A percentile compares a stretch with the other conserved stretches of the same genome.
Evolutionary conservation across 2,113 vertebrate genomes (phyloP).

Genomic region (Piprites chloris): DNA sequence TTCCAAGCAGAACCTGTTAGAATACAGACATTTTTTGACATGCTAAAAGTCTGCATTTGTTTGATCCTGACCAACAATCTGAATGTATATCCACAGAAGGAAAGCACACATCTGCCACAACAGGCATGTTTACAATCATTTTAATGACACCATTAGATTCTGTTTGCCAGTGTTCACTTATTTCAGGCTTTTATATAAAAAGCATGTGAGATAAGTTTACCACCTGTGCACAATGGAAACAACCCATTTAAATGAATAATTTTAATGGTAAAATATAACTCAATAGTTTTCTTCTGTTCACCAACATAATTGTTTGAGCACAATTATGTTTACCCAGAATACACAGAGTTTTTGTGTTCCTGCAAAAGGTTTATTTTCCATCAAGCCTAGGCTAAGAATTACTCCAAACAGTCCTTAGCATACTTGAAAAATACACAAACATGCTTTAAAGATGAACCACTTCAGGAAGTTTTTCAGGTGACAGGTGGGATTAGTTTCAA

Average conservation of each 20-base stretch:
- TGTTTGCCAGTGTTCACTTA: constrained; percentile 53
- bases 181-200: constrained; percentile 57
- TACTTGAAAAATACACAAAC: neutral
- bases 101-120: constrained; percentile 69
- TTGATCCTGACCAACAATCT: constrained; percentile 72
- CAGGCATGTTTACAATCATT: constrained; percentile 75
- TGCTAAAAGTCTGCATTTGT: constrained; percentile 63
- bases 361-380: neutral
- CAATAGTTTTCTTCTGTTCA: constrained; percentile 22
- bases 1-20: constrained; percentile 67
- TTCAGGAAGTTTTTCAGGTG: constrained; percentile 3
- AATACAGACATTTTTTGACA: constrained; percentile 62
- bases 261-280: constrained; percentile 31
- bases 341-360: constrained; percentile 1
- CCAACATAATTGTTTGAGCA: neutral
- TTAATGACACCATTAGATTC: constrained; percentile 73
- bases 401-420: neutral
- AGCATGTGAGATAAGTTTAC: constrained; percentile 66
- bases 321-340: neutral
- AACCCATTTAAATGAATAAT: constrained; percentile 37
- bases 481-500: constrained; percentile 7
- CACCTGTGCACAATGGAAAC: constrained; percentile 63
- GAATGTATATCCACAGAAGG: constrained; percentile 61
- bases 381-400: neutral
- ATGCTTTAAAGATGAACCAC: neutral